These are phyloP conservation scores for Etia nguti DNA, from an alignment of 2,113 vertebrate genomes.

Conservation along the genomic window DNA sequence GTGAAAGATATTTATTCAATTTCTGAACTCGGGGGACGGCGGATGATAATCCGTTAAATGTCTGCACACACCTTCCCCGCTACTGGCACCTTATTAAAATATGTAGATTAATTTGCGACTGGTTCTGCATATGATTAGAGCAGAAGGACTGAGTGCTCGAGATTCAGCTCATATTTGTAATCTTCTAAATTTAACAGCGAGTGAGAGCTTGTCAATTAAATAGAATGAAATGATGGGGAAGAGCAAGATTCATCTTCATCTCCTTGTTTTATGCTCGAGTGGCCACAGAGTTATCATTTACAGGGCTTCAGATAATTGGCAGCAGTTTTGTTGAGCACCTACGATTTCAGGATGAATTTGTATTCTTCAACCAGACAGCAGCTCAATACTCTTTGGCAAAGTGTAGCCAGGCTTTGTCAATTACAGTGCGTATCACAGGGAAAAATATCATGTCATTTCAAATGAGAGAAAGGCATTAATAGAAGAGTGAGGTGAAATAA, in stretches of 20 bases:
- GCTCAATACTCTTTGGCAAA: conserved; percentile 65
- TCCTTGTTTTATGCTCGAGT: conserved; percentile 95
- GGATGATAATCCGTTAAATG: conserved; percentile 76
- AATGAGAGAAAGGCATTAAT: conserved; percentile 61
- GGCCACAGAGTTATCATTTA: conserved; percentile 89
- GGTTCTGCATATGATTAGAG: conserved; percentile 82
- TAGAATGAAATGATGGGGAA: conserved; percentile 95
- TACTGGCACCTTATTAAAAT: conserved; percentile 84
- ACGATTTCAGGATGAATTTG: conserved; percentile 83
- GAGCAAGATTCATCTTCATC: conserved; percentile 95
- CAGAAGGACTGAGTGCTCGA: conserved; percentile 85
- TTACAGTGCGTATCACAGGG: conserved; percentile 48
- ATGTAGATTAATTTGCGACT: conserved; percentile 94
- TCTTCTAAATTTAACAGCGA: conserved; percentile 91
- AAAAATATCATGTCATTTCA: conserved; percentile 66
- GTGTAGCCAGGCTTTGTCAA: conserved; percentile 69
- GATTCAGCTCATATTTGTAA: conserved; percentile 92
- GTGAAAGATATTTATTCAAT: conserved; percentile 76
- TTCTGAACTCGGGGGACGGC: conserved; percentile 66
- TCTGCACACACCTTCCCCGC: conserved; percentile 68
- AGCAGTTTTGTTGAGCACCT: conserved; percentile 81
- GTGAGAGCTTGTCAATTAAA: conserved; percentile 97
- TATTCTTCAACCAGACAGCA: conserved; percentile 68
- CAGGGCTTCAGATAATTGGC: conserved; percentile 90
- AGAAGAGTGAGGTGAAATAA: conserved; percentile 58